Percentiles rank a stretch among this genome's conserved stretches.
These are phyloP conservation scores for Aphidius ervi DNA, from an alignment of 1,140 invertebrate species.

Conservation along the genomic window DNA sequence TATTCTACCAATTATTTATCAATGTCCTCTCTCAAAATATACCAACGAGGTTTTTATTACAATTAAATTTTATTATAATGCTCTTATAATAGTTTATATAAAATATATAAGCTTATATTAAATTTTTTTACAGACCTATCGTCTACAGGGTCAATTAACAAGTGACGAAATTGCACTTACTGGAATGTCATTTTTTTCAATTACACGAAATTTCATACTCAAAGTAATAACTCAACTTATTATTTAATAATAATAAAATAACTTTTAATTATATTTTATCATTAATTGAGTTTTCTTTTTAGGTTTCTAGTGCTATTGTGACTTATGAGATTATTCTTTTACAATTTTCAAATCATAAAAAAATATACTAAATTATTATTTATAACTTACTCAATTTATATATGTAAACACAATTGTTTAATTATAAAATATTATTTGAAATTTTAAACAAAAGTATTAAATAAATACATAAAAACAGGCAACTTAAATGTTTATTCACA, in stretches of 20 bases:
- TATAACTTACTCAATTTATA: too few relatives aligned
- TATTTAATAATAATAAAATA: slow-evolving; percentile 15
- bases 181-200: slow-evolving; percentile 61
- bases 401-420: too few relatives aligned
- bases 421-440: too few relatives aligned
- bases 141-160: slow-evolving; percentile 58
- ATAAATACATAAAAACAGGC: too few relatives aligned
- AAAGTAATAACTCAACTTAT: slow-evolving; percentile 48
- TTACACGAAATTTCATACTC: slow-evolving; percentile 61
- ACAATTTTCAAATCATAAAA: slow-evolving; percentile 45
- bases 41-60: slow-evolving; percentile 48
- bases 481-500: too few relatives aligned
- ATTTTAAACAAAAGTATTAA: too few relatives aligned
- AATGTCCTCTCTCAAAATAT: slow-evolving; percentile 56
- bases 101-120: too few relatives aligned
- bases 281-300: slow-evolving; percentile 4
- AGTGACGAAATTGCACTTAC: slow-evolving; percentile 59
- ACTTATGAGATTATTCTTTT: slow-evolving; percentile 54
- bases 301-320: slow-evolving; percentile 54
- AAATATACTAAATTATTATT: too few relatives aligned
- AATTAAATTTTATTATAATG: too few relatives aligned
- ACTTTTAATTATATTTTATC: too few relatives aligned
- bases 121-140: slow-evolving; percentile 50
- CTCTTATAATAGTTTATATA: too few relatives aligned
- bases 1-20: slow-evolving; percentile 55